phyloP scores from a whole-genome alignment of 2,113 vertebrate species.

The Taxidea taxus region DNA sequence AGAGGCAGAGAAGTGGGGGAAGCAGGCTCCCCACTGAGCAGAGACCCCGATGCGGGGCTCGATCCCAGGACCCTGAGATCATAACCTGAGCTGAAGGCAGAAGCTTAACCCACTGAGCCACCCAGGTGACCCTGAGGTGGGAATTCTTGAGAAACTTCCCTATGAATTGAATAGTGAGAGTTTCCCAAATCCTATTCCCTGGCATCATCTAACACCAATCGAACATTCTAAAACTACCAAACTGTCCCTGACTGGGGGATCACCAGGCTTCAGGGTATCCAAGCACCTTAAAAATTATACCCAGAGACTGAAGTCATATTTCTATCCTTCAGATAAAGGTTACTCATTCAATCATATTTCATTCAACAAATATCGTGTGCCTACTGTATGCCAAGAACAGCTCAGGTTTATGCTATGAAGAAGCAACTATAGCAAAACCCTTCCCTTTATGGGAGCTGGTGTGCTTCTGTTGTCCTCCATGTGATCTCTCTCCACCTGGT shows the following conservation, averaged over 20 bases:
- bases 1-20: no score
- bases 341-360: not conserved
- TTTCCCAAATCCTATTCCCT: not conserved
- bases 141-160: not conserved
- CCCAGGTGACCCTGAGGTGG: no score
- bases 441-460: not conserved
- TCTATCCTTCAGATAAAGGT: not conserved
- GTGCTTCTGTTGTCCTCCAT: not conserved
- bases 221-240: not conserved
- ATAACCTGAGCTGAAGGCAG: no score
- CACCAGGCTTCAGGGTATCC: not conserved
- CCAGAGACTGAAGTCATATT: not conserved
- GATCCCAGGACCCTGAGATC: no score
- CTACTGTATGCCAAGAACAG: not conserved
- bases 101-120: no score
- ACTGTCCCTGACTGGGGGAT: not conserved
- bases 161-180: not conserved
- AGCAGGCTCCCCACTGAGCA: no score
- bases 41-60: no score
- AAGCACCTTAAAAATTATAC: not conserved
- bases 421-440: not conserved
- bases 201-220: not conserved
- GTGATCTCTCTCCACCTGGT: not conserved
- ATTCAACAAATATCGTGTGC: not conserved
- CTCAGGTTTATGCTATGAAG: not conserved